These are phyloP conservation scores for Torymus aiolomorphi DNA, from an alignment of 2,888 invertebrate genomes.

Conservation along the genomic window DNA sequence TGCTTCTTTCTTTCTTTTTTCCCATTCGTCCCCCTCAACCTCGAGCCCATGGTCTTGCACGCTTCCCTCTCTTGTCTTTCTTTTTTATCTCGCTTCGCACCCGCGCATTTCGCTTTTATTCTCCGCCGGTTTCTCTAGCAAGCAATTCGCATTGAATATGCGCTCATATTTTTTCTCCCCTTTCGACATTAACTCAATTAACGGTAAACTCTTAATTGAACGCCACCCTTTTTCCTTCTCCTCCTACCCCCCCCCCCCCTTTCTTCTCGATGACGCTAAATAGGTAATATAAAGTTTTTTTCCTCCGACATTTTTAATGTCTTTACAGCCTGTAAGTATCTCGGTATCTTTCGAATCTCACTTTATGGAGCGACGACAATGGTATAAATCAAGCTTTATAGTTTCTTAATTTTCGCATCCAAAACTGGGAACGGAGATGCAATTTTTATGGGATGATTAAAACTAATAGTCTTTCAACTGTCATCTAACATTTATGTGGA, in stretches of 20 bases:
- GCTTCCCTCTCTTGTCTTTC: slow-evolving; percentile 2
- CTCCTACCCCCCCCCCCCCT: neutral
- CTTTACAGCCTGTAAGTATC: slow-evolving; percentile 18
- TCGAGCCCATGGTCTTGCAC: neutral
- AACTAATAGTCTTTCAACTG: no score
- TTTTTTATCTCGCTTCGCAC: slow-evolving; percentile 31
- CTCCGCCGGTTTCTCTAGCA: slow-evolving; percentile 39
- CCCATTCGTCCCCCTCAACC: neutral
- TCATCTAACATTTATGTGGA: no score
- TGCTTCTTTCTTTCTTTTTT: slow-evolving; percentile 4
- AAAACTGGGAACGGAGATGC: no score
- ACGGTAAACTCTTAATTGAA: slow-evolving; percentile 53
- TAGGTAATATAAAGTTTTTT: slow-evolving; percentile 34
- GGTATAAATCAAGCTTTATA: slow-evolving; percentile 4
- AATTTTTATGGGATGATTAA: no score
- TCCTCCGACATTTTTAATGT: slow-evolving; percentile 7
- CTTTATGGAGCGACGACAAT: slow-evolving; percentile 4
- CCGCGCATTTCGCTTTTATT: slow-evolving; percentile 52
- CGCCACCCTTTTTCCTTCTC: slow-evolving; percentile 20
- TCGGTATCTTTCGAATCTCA: slow-evolving; percentile 6
- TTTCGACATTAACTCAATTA: slow-evolving; percentile 56
- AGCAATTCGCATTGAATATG: slow-evolving; percentile 50
- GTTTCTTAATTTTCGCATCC: no score
- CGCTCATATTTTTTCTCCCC: slow-evolving; percentile 30
- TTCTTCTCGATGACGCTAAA: slow-evolving; percentile 19